These are phyloP conservation scores for Frankliniella fusca DNA, from an alignment of 2,888 invertebrate species.

Conservation along the genomic window DNA sequence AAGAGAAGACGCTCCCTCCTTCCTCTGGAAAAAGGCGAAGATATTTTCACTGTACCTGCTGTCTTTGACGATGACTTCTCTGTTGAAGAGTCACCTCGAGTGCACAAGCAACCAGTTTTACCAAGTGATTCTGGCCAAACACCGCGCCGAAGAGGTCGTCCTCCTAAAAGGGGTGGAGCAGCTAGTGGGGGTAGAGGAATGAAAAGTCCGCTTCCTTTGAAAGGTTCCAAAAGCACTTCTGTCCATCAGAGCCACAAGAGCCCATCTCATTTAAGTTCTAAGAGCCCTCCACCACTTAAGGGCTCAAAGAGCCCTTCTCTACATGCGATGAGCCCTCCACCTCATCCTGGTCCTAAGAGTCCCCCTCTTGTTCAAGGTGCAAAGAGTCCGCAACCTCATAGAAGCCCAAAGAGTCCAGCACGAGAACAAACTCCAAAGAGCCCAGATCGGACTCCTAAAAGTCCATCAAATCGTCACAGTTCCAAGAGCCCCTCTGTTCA, in stretches of 20 bases:
- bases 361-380: not conserved
- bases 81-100: constrained; percentile 31
- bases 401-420: not conserved
- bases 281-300: not conserved
- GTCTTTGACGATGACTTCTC: constrained; percentile 61
- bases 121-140: not conserved
- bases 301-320: not conserved
- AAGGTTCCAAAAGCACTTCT: not conserved
- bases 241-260: not conserved
- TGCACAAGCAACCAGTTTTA: not conserved
- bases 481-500: constrained; percentile 2
- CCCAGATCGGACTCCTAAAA: not conserved
- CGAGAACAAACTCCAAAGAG: not conserved
- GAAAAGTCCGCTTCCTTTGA: not conserved
- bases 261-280: not conserved
- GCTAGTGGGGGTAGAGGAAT: not conserved
- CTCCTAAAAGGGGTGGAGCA: not conserved
- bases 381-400: not conserved
- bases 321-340: not conserved
- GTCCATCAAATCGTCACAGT: not conserved
- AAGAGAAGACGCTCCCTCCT: not conserved
- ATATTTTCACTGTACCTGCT: constrained; percentile 73
- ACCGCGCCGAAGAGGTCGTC: not conserved
- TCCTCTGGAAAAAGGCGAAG: not conserved
- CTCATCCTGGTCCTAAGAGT: not conserved